Conservation (phyloP, 2,888 invertebrate species). For the Agrochola litura region DNA sequence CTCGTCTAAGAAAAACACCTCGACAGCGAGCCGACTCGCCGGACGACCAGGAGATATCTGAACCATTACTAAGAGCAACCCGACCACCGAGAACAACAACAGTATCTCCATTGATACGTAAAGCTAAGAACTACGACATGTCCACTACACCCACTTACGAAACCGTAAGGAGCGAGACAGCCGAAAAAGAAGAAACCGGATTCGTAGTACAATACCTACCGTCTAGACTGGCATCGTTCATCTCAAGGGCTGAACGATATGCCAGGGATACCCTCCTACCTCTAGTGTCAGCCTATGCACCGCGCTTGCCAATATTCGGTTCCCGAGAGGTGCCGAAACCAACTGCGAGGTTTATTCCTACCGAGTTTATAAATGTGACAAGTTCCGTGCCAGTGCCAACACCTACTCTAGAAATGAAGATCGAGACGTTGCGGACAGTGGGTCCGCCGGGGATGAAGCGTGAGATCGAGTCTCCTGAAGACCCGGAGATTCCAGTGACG, state of each 20-base stretch:
- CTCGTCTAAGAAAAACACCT: conserved; percentile 90
- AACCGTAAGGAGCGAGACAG: conserved; percentile 76
- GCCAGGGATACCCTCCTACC: conserved; percentile 94
- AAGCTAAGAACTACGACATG: conserved; percentile 87
- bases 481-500: conserved; percentile 81
- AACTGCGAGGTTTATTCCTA: conserved; percentile 92
- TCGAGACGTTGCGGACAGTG: conserved; percentile 83
- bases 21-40: conserved; percentile 87
- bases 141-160: conserved; percentile 84
- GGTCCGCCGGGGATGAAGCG: conserved; percentile 86
- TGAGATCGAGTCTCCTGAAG: conserved; percentile 83
- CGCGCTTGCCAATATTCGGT: conserved; percentile 92
- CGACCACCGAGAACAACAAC: conserved; percentile 80
- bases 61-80: conserved; percentile 91
- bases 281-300: conserved; percentile 94
- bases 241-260: conserved; percentile 95
- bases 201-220: conserved; percentile 95
- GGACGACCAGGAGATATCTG: conserved; percentile 91
- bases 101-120: conserved; percentile 75
- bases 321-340: conserved; percentile 85
- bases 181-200: conserved; percentile 82
- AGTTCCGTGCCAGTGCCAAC: conserved; percentile 84
- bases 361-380: conserved; percentile 82
- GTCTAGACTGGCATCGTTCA: conserved; percentile 93
- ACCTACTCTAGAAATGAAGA: conserved; percentile 88